These are phyloP conservation scores for Plusia festucae DNA, from an alignment of 2,888 invertebrate genomes.

Conservation along the genomic window DNA sequence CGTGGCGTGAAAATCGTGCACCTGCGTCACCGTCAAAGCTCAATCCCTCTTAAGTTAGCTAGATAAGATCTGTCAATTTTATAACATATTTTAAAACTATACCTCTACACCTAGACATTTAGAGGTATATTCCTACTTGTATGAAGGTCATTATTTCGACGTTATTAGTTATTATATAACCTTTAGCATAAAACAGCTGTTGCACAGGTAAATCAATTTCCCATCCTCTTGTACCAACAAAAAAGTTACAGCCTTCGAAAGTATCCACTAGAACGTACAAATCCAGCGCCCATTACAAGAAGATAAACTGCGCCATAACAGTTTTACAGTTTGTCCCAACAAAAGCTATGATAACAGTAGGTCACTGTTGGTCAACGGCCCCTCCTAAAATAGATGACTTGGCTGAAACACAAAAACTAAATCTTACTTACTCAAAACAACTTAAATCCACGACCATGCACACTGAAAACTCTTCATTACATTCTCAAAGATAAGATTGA, in stretches of 20 bases:
- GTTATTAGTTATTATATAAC: background rate
- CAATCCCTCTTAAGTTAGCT: too few species aligned
- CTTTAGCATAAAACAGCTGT: too few species aligned
- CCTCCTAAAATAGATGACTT: slow-evolving; percentile 70
- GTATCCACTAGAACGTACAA: slow-evolving; percentile 21
- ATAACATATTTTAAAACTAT: too few species aligned
- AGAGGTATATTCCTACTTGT: too few species aligned
- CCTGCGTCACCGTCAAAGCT: too few species aligned
- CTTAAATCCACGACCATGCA: background rate
- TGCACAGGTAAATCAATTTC: background rate
- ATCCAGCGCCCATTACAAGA: slow-evolving; percentile 36
- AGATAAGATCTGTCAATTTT: too few species aligned
- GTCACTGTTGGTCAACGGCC: slow-evolving; percentile 68
- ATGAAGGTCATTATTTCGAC: background rate
- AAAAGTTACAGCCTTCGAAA: slow-evolving; percentile 10
- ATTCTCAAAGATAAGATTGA: background rate
- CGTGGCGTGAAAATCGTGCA: too few species aligned
- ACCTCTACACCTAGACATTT: too few species aligned
- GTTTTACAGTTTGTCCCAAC: slow-evolving; percentile 58
- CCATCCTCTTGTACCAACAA: background rate
- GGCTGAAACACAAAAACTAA: slow-evolving; percentile 70
- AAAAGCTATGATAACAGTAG: slow-evolving; percentile 64
- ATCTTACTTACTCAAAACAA: slow-evolving; percentile 9
- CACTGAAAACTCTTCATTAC: background rate
- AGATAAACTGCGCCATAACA: slow-evolving; percentile 55